Evolutionary conservation across 2,888 invertebrate genomes (phyloP), one percentile per base, ranked within the genome.

Genomic region (Zelleria hepariella): DNA sequence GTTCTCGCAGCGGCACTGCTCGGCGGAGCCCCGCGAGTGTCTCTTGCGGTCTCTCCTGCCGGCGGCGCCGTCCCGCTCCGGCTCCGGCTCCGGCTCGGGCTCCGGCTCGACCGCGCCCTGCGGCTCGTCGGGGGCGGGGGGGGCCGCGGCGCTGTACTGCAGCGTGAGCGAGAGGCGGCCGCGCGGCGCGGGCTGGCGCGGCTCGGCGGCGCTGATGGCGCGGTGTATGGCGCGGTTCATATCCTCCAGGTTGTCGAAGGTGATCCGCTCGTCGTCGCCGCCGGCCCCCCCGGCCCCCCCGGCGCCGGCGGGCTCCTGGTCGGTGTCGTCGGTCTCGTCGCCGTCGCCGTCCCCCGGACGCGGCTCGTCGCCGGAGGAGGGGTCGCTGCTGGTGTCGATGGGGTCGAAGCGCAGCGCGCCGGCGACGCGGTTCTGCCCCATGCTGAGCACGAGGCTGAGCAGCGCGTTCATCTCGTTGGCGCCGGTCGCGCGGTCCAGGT

Each of bases 391-490:
- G 48, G 70, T 66, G 62, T 75, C 75, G 7, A 73, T 64, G 27
- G 75, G 68, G 60, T 74, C 80, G 68, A 80, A 78, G 32, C 85
- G 79, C 62, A 86, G 68, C 42, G 87, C 82, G 59, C 82, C 84
- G 61, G 82, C 86, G 54, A 77, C 84, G 62, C 83, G 74, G 71
- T 80, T 82, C 68, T 82, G 81, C 8, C 85, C 86, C 85, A 86
- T 86, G 67, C 78, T 82, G 49, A 88, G 78, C 64, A 89, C 86
- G 26, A 87, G 78, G 62, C 81, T 81, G 20, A 89, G 75, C 15
- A 89, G 76, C 5, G 89, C 87, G 72, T 89, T 88, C 86, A 89
- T 87, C 73, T 89, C 89, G 65, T 78, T 78, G 10, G 80, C 84
- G 8, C 89, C 89, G 59, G 72, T 78, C 53, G 74, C 74, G 51